Evolutionary conservation across 53 echinoderm and acorn worm species (phyloP), one percentile per base, ranked within the genome.

Genomic region (Holothuria leucospilota): DNA sequence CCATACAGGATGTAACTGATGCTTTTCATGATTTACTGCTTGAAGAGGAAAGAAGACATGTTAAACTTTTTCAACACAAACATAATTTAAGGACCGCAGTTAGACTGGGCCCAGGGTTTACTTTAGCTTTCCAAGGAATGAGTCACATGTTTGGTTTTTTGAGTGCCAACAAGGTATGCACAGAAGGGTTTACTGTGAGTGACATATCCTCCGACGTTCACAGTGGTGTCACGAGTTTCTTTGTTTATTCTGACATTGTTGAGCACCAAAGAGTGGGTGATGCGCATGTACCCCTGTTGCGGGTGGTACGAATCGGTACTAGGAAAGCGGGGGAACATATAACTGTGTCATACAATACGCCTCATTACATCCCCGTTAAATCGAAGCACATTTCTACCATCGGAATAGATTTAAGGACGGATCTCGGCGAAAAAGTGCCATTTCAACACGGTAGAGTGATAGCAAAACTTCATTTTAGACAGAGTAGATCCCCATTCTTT

Each of bases 221-320:
- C 29, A 28, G 69, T 69, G 23, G 69, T n/a, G 1, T 21, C 14
- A 25, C 23, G n/a, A 69, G 69, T 69, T 28, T 27, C n/a, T 69
- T 69, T 69, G 69, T 69, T 21, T 6, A 69, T 8, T 23, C 69
- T 69, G 69, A 69, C 29, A 69, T 69, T 24, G 69, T 69, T 15
- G 34, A 34, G 34, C 34, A 34, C 34, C 34, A 34, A 34, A 34
- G 34, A 34, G 34, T 34, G 34, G 34, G 69, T 23, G 28, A 69
- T 69, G 69, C 69, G 2, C 69, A 69, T 27, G 69, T 69, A 23
- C 69, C 29, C 34, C 34, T 34, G 34, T 34, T 34, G 34, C 34
- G 34, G 34, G 34, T 3, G 34, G 34, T 2, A 34, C 29, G 28
- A 27, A 69, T 69, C 2, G 69, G 29, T 23, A 27, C 20, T 24